phyloP scores from a whole-genome alignment of 2,888 invertebrate species.

The Cloeon dipterum region DNA sequence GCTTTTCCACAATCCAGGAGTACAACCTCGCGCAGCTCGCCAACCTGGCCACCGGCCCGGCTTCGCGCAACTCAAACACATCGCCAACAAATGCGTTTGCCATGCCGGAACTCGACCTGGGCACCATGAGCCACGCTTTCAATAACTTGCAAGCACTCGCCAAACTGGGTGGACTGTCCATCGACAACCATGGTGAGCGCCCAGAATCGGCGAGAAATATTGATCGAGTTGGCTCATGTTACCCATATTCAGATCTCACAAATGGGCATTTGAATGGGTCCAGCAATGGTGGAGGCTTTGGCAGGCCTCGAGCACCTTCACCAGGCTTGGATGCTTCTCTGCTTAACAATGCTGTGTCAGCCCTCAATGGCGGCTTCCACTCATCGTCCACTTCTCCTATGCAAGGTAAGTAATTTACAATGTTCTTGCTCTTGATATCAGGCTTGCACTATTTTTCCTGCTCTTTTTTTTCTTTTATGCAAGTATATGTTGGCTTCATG shows the following conservation, averaged over 20 bases:
- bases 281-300: neutral
- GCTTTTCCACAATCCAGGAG: constrained; percentile 53
- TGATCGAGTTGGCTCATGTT: too few relatives aligned
- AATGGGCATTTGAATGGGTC: constrained; percentile 1
- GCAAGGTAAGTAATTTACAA: constrained; percentile 3
- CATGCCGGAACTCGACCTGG: constrained; percentile 48
- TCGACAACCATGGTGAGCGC: constrained; percentile 23
- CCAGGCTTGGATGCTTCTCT: constrained; percentile 4
- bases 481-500: too few relatives aligned
- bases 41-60: constrained; percentile 28
- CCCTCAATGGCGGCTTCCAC: constrained; percentile 4
- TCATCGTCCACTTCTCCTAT: constrained; percentile 4
- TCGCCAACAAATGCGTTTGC: constrained; percentile 29
- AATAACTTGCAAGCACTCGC: constrained; percentile 78
- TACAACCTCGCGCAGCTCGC: constrained; percentile 69
- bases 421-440: too few relatives aligned
- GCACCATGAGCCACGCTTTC: constrained; percentile 46
- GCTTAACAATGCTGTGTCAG: constrained; percentile 5
- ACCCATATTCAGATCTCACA: neutral
- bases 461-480: too few relatives aligned
- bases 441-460: too few relatives aligned
- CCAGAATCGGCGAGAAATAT: neutral
- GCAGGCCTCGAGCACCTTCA: neutral
- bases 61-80: constrained; percentile 27
- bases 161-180: constrained; percentile 42